Conservation (phyloP, 2,797 vertebrate species). For the Mormyrops attenuatus region DNA sequence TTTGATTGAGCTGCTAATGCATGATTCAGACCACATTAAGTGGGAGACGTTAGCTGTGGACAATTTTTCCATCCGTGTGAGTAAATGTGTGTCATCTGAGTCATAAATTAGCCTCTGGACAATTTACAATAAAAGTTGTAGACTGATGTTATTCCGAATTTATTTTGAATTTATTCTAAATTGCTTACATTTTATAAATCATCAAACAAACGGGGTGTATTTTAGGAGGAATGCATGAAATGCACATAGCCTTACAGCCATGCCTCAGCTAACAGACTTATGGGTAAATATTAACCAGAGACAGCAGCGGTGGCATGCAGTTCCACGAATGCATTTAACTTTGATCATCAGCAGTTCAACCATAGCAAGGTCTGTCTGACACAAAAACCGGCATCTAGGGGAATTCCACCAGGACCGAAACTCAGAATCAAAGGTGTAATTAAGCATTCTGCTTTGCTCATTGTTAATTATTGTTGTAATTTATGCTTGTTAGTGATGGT, state of each 20-base stretch:
- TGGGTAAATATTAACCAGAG: background rate
- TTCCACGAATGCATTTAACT: background rate
- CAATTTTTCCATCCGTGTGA: background rate
- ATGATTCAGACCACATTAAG: constrained; percentile 2
- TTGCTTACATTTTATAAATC: background rate
- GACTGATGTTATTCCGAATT: background rate
- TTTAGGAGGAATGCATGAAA: background rate
- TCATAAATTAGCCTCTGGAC: background rate
- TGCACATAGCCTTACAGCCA: background rate
- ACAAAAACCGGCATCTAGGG: background rate
- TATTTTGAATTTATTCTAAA: background rate
- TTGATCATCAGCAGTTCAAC: background rate
- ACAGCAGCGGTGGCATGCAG: background rate
- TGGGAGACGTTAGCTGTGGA: background rate
- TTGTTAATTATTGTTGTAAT: background rate
- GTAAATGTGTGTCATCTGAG: background rate
- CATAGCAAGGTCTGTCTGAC: background rate
- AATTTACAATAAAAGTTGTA: background rate
- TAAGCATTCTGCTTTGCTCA: background rate
- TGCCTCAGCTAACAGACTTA: background rate
- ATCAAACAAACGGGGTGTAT: background rate
- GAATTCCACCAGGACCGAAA: background rate
- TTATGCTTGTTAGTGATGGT: background rate
- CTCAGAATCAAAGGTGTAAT: background rate
- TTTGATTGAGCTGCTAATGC: constrained; percentile 5